Conservation (phyloP, 2,888 invertebrate species). For the Agonopterix heracliana region DNA sequence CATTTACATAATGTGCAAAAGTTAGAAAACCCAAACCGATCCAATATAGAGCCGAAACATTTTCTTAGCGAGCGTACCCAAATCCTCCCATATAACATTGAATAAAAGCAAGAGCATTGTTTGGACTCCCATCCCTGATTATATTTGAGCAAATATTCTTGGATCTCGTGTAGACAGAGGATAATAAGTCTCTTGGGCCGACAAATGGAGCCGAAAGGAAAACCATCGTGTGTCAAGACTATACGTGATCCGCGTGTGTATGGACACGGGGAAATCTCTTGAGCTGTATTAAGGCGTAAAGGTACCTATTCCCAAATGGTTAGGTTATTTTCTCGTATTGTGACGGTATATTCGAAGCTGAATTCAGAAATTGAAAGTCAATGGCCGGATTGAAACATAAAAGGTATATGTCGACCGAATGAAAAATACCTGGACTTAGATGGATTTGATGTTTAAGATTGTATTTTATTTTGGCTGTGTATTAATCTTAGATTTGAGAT, state of each 20-base stretch:
- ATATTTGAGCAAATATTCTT: slow-evolving; percentile 72
- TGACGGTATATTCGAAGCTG: slow-evolving; percentile 38
- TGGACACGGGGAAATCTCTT: slow-evolving; percentile 67
- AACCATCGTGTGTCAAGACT: slow-evolving; percentile 54
- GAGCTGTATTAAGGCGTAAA: slow-evolving; percentile 65
- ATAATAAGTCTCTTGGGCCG: slow-evolving; percentile 72
- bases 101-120: slow-evolving; percentile 66
- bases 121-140: slow-evolving; percentile 68
- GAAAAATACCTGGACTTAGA: neutral
- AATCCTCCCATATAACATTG: slow-evolving; percentile 52
- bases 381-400: slow-evolving; percentile 43
- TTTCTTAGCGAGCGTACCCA: slow-evolving; percentile 30
- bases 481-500: too few species aligned
- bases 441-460: too few species aligned
- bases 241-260: slow-evolving; percentile 54
- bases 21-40: slow-evolving; percentile 32
- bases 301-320: slow-evolving; percentile 58
- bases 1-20: neutral
- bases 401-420: slow-evolving; percentile 29
- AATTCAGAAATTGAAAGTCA: slow-evolving; percentile 53
- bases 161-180: slow-evolving; percentile 60
- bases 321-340: slow-evolving; percentile 58
- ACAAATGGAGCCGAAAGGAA: slow-evolving; percentile 68
- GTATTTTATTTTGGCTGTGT: too few species aligned
- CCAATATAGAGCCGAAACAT: slow-evolving; percentile 36